Conservation (phyloP, 2,113 vertebrate species). For the Micronycteris hirsuta region DNA sequence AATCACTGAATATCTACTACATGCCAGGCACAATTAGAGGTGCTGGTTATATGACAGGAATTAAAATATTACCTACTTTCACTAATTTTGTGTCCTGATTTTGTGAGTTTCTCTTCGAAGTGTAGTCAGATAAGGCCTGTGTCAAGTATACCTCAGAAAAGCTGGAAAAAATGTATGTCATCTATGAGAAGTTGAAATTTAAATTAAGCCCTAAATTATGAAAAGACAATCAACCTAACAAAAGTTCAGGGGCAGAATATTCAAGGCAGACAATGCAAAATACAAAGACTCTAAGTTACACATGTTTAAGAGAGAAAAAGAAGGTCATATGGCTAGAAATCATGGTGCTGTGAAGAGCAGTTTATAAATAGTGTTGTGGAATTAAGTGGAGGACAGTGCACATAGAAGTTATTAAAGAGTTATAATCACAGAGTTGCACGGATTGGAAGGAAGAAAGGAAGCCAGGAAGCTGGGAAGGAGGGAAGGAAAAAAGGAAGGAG, state of each 20-base stretch:
- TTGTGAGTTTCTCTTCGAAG: background rate
- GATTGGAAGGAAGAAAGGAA: background rate
- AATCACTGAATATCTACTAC: background rate
- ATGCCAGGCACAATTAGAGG: background rate
- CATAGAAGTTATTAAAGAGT: background rate
- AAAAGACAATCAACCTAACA: background rate
- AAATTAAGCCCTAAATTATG: background rate
- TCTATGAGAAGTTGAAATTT: background rate
- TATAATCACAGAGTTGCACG: background rate
- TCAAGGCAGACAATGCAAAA: background rate
- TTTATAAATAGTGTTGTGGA: background rate
- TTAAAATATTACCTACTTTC: background rate
- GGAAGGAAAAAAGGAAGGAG: rapidly evolving
- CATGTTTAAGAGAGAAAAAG: background rate
- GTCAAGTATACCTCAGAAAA: background rate
- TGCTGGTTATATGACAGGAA: background rate
- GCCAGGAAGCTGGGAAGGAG: too few relatives aligned
- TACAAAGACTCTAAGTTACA: background rate
- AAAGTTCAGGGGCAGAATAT: background rate
- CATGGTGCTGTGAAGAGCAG: background rate
- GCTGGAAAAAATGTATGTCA: background rate
- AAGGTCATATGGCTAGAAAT: background rate
- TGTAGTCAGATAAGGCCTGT: background rate
- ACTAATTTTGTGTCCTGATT: background rate
- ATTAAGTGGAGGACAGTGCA: background rate